A percentile compares a stretch with the other conserved stretches of the same genome.
phyloP scores from a whole-genome alignment of 2,113 vertebrate species.

The Odobenus rosmarus region DNA sequence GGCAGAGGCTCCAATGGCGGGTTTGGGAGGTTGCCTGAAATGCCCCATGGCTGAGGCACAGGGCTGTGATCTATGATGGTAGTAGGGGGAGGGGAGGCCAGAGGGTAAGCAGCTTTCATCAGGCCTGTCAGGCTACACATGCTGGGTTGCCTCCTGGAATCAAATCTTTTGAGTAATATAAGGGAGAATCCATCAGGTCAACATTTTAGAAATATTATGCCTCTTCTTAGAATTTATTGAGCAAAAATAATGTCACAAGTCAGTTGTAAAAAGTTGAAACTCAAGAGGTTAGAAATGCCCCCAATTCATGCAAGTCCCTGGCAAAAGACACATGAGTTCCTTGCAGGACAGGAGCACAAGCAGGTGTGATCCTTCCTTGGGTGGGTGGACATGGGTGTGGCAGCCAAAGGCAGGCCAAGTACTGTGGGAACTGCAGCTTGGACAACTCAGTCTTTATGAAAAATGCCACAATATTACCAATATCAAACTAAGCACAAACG shows the following conservation, averaged over 20 bases:
- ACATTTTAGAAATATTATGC: not conserved
- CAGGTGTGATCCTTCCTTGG: not conserved
- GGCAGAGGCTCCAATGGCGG: too few species aligned
- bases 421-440: not conserved
- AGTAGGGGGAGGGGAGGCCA: too few species aligned
- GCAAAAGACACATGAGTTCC: not conserved
- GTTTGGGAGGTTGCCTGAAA: not conserved
- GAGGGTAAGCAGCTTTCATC: not conserved
- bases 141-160: too few species aligned
- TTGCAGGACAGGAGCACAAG: not conserved
- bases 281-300: not conserved
- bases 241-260: not conserved
- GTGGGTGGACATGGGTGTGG: rapidly evolving
- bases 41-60: rapidly evolving
- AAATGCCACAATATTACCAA: not conserved
- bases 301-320: not conserved
- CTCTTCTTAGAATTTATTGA: not conserved
- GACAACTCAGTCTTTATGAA: too few species aligned
- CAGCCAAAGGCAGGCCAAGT: too few species aligned
- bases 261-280: not conserved
- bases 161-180: not conserved
- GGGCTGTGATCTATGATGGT: not conserved
- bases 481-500: not conserved
- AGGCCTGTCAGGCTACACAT: rapidly evolving
- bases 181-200: too few species aligned